phyloP scores from a whole-genome alignment of 2,797 vertebrate species.

The Mycteria americana region DNA sequence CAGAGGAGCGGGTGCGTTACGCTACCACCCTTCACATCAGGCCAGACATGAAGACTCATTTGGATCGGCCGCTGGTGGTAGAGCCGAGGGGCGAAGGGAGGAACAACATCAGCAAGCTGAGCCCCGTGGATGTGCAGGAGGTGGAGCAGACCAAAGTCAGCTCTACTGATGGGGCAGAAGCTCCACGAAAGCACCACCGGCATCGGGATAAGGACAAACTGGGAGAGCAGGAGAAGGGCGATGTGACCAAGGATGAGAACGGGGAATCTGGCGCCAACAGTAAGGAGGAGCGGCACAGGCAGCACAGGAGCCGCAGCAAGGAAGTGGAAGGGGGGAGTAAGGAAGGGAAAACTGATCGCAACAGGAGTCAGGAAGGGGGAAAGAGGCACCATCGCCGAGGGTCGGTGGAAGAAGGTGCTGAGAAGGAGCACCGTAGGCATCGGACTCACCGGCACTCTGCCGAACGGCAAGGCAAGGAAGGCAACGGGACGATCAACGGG shows the following conservation, averaged over 20 bases:
- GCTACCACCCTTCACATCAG: slow-evolving; percentile 85
- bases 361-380: slow-evolving; percentile 75
- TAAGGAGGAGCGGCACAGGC: slow-evolving; percentile 78
- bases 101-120: slow-evolving; percentile 63
- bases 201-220: slow-evolving; percentile 73
- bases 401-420: slow-evolving; percentile 75
- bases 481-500: slow-evolving; percentile 76
- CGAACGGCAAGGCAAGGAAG: slow-evolving; percentile 77
- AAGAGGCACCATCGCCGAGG: slow-evolving; percentile 75
- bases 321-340: slow-evolving; percentile 77
- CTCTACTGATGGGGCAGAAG: slow-evolving; percentile 43
- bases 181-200: slow-evolving; percentile 77
- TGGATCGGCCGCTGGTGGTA: slow-evolving; percentile 90
- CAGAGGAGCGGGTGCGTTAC: slow-evolving; percentile 82
- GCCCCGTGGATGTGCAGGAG: slow-evolving; percentile 43
- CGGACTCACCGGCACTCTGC: slow-evolving; percentile 73
- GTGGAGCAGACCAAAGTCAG: slow-evolving; percentile 32
- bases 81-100: slow-evolving; percentile 77
- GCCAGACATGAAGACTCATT: slow-evolving; percentile 92
- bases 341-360: slow-evolving; percentile 74
- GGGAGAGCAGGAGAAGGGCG: slow-evolving; percentile 72
- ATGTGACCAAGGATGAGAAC: slow-evolving; percentile 64
- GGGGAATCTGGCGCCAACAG: slow-evolving; percentile 50
- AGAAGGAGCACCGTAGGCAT: slow-evolving; percentile 76
- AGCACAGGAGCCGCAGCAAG: slow-evolving; percentile 86